Evolutionary conservation across 2,113 vertebrate species (phyloP).

Genomic region (Neodon shergylaensis): DNA sequence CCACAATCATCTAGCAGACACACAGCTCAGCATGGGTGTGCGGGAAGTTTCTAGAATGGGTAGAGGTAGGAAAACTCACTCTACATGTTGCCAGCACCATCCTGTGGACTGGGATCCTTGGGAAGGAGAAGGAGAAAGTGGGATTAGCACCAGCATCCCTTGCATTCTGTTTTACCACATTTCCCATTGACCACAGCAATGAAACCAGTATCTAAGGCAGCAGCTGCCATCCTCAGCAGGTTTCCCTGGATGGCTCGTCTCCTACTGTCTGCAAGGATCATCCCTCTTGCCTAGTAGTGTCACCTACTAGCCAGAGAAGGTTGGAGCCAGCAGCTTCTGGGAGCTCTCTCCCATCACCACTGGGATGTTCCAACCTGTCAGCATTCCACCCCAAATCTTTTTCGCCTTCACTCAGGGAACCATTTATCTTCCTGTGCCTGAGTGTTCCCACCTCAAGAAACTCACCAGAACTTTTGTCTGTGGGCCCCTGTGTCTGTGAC

Average conservation of each 20-base stretch:
- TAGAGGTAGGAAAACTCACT: background rate
- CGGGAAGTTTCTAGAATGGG: background rate
- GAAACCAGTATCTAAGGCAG: too few species aligned
- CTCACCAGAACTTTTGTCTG: too few species aligned
- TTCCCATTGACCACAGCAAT: background rate
- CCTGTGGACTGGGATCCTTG: background rate
- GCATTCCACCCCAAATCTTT: accelerated
- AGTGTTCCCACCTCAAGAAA: background rate
- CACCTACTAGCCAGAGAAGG: background rate
- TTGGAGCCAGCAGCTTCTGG: background rate
- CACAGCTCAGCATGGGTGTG: too few species aligned
- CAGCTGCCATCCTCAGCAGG: accelerated
- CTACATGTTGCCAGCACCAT: background rate
- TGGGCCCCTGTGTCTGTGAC: background rate
- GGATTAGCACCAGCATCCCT: background rate
- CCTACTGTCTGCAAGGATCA: background rate
- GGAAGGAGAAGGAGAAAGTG: background rate
- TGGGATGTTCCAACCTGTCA: accelerated
- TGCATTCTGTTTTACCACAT: background rate
- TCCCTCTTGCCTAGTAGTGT: too few species aligned
- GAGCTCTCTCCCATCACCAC: background rate
- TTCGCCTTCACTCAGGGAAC: background rate
- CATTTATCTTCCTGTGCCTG: background rate
- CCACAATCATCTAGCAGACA: background rate
- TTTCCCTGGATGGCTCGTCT: background rate